phyloP scores from a whole-genome alignment of 2,113 vertebrate species.

The Melanerpes aurifrons region DNA sequence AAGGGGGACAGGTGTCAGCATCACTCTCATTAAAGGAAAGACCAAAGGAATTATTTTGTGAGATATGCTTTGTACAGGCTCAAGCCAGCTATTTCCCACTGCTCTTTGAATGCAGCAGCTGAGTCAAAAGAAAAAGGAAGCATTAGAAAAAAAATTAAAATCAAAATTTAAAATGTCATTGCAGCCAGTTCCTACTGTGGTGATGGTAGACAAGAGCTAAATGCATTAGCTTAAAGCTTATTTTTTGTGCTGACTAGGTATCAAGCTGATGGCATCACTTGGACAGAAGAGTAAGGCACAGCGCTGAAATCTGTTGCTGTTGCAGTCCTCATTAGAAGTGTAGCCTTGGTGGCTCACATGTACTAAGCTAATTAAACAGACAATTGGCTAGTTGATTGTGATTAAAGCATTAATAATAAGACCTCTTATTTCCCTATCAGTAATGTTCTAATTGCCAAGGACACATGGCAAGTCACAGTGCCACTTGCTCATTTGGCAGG shows the following conservation, averaged over 20 bases:
- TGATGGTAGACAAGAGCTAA: background rate
- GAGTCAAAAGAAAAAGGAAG: background rate
- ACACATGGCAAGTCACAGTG: background rate
- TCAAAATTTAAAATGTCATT: background rate
- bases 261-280: accelerated
- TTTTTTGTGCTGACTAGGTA: background rate
- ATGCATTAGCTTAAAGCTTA: background rate
- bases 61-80: background rate
- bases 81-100: background rate
- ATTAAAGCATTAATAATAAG: background rate
- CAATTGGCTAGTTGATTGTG: background rate
- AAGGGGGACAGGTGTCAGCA: background rate
- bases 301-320: background rate
- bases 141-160: background rate
- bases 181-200: background rate
- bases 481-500: background rate
- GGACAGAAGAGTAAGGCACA: background rate
- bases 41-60: background rate
- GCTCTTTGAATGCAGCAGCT: background rate
- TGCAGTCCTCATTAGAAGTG: background rate
- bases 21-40: background rate
- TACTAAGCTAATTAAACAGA: background rate
- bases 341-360: background rate
- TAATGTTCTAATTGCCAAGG: background rate
- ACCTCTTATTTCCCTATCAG: constrained; percentile 21